Base-by-base conservation (phyloP, 2,797 vertebrate species). In the Helostoma temminkii region DNA sequence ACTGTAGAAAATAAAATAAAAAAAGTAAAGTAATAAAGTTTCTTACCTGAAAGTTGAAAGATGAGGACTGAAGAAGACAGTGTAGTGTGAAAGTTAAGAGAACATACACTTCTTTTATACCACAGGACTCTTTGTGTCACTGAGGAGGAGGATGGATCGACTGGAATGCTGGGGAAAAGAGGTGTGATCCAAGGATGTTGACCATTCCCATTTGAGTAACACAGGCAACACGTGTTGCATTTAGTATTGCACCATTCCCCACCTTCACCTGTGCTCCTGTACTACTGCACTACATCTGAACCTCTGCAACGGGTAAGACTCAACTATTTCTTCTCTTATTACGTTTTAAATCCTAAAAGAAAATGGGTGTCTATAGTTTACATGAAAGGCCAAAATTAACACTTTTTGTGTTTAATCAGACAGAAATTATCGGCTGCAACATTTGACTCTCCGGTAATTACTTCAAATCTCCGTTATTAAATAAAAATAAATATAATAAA, bases 61-160 rank as follows among this genome's bases (percentile, higher is more conserved):
- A 60, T 2, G 37, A 65, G 26, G 34, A 14, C 19, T 32, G 66
- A 42, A 22, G 73, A 52, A 50, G 64, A 60, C 28, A 24, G 53
- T 16, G 36, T 15, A 16, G 36, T 37, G 36, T 37, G 36, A 82
- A 43, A 19, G 59, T 19, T 58, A 61, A 64, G 21, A 55, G 48
- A 53, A 61, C 72, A 36, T 72, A 62, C 41, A 58, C 87, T 86
- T 89, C 88, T 93, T 94, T 92, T 94, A 94, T 94, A 94, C 37
- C 41, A 10, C 5, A 2, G 6, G 58, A 11, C 36, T 64, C 68
- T 71, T 64, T 66, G 69, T 82, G 83, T 88, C 76, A 74, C 55
- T 1, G 18, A 37, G 80, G 81, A 72, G 83, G 77, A 82, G 74
- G 82, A 86, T 82, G 84, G 72, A 73, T 71, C 80, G 26, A 84